Conservation (phyloP, 2,888 invertebrate genomes). For the Rhagonycha lutea region DNA sequence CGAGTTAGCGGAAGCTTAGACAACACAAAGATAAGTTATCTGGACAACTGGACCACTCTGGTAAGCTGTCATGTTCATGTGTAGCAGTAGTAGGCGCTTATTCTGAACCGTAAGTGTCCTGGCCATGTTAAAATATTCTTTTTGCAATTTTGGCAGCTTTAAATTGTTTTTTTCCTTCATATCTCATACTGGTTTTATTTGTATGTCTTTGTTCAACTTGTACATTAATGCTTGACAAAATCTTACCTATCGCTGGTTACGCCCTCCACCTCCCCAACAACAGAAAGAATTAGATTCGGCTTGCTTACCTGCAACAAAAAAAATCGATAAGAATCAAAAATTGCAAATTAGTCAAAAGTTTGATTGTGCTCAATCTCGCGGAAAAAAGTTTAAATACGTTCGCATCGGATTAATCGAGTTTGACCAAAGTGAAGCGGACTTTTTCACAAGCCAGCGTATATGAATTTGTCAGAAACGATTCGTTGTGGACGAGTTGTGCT, state of each 20-base stretch:
- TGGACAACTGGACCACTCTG: conserved; percentile 38
- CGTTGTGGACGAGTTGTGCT: conserved; percentile 25
- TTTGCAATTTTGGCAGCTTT: conserved; percentile 32
- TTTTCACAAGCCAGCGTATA: conserved; percentile 4
- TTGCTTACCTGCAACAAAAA: conserved; percentile 25
- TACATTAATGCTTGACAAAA: conserved; percentile 4
- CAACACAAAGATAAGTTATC: conserved; percentile 15
- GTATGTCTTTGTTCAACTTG: conserved; percentile 16
- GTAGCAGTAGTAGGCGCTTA: conserved; percentile 36
- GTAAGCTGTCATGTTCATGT: conserved; percentile 41
- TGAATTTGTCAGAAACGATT: conserved; percentile 30
- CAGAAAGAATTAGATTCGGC: background rate
- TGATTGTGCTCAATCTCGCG: background rate
- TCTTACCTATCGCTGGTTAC: background rate
- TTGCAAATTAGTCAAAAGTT: background rate
- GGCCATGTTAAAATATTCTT: conserved; percentile 34
- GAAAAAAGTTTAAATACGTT: background rate
- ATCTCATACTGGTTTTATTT: conserved; percentile 20
- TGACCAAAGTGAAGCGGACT: conserved; percentile 1
- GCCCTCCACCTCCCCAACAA: background rate
- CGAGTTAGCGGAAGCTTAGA: conserved; percentile 15
- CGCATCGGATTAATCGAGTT: conserved; percentile 18
- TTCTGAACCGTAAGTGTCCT: conserved; percentile 34
- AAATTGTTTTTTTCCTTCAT: conserved; percentile 20
- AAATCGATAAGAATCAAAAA: background rate